Evolutionary conservation across 2,888 invertebrate genomes (phyloP), one percentile per base, ranked within the genome.

Genomic region (Ennomos fuscantarius): DNA sequence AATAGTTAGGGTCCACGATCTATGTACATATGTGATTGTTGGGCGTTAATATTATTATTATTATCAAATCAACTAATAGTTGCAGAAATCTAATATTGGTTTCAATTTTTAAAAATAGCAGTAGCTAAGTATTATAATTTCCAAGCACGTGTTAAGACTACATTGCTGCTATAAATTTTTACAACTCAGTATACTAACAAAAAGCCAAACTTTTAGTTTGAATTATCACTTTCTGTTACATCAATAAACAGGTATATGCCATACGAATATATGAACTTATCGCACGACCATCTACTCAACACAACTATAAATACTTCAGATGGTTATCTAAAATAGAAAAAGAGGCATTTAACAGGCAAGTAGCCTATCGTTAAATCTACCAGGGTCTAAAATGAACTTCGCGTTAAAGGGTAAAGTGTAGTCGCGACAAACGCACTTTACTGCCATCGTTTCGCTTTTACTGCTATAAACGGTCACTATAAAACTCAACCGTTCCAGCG

Each of bases 361-460:
- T 51, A 49, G 48, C 33, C 43, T 44, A 57, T 58, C 57, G 51
- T 62, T 59, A 54, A 54, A 49, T 49, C 53, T 39, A 24, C 39
- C 9, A 56, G 37, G 51, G 43, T 41, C 51, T 12, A 44, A 46
- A 63, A 59, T 57, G 47, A 63, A 58, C 54, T 48, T 53, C 37
- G 43, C 60, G 34, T 52, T 61, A 65, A 63, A 61, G 61, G 65
- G 62, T 62, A 52, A 53, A 59, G 73, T 73, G 74, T 76, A 66
- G 72, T 15, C 73, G 75, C 77, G 79, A 82, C 84, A 82, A 84
- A 81, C 79, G 79, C 72, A 36, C 48, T 69, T 69, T 62, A 87
- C 81, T 76, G 75, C 62, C 83, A 73, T 74, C 82, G 82, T 86
- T 86, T 81, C 81, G 81, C 82, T 81, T 84, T 82, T 82, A 81